These are phyloP conservation scores for Enteromius fasciolatus DNA, from an alignment of 2,797 vertebrate species.

Conservation along the genomic window DNA sequence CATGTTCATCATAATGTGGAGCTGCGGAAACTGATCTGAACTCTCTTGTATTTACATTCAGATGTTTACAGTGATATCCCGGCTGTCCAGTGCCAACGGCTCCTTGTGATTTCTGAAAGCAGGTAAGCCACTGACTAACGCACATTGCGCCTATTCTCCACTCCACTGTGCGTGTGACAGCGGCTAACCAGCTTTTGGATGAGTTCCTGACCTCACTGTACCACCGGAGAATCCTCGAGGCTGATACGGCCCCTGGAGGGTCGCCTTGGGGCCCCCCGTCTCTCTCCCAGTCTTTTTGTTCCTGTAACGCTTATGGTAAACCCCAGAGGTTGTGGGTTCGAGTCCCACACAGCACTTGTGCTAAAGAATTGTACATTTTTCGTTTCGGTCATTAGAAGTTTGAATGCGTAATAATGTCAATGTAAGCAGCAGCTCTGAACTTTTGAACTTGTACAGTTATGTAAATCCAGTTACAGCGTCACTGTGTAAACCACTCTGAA, in stretches of 20 bases:
- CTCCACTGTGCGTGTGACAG: conserved; percentile 99
- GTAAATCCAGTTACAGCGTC: background rate
- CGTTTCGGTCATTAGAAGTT: background rate
- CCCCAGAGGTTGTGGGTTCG: background rate
- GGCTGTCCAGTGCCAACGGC: conserved; percentile 4
- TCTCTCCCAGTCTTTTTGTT: background rate
- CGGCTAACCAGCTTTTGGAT: conserved; percentile 98
- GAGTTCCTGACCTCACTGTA: conserved; percentile 62
- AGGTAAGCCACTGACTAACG: conserved; percentile 99
- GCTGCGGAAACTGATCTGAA: background rate
- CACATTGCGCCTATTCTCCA: conserved; percentile 93
- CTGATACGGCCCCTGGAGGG: background rate
- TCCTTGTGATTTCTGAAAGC: conserved; percentile 82
- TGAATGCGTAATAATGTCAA: background rate
- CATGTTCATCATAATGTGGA: background rate
- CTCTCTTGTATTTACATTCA: background rate
- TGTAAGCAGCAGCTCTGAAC: background rate
- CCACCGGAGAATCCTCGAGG: conserved; percentile 20
- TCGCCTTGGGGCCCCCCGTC: background rate
- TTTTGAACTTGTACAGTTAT: background rate
- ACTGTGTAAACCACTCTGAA: background rate
- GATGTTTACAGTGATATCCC: background rate
- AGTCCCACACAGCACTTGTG: background rate
- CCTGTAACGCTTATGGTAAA: background rate
- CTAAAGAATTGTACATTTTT: background rate